Base-by-base conservation (phyloP, 2,797 vertebrate genomes). In the Hyperoplus immaculatus region DNA sequence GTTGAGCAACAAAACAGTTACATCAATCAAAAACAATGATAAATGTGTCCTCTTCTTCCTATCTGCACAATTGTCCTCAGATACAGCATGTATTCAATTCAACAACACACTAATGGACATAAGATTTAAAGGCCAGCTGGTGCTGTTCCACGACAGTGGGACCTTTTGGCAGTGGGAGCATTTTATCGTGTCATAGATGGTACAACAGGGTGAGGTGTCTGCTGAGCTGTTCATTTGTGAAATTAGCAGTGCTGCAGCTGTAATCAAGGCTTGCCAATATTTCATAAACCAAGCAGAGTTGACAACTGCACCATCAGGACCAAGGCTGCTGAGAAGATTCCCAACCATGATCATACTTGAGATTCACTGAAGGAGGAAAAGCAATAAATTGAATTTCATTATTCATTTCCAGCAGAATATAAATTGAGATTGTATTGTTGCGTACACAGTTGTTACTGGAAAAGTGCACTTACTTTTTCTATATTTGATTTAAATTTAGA, bases 161-260 rank as follows among this genome's bases (percentile, higher is more conserved):
- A 72, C 53, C 6, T 77, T 66, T 73, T 78, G 65, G 68, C 61
- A 72, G 65, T 4, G 6, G 72, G 68, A 77, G 53, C 62, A 63
- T 56, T 72, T 43, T 42, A 64, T 66, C 38, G 3, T 39, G 82
- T 77, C 79, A 56, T 77, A 45, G 76, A 47, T 50, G 73, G 86
- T 71, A 75, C 67, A 69, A 74, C 67, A 2, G 81, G 77, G 72
- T 58, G 83, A 42, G 81, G 69, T 18, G 81, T 83, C 83, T 80
- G 80, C 90, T 71, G 86, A 90, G 83, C 81, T 87, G 80, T 83
- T 93, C 83, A 85, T 83, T 90, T 91, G 87, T 92, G 85, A 93
- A 92, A 93, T 87, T 85, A 92, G 83, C 72, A 73, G 70, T 9
- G 69, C 80, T 72, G 87, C 71, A 60, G 72, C 79, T 86, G 75